phyloP scores from a whole-genome alignment of 2,888 invertebrate genomes.

The Phyto melanocephala region DNA sequence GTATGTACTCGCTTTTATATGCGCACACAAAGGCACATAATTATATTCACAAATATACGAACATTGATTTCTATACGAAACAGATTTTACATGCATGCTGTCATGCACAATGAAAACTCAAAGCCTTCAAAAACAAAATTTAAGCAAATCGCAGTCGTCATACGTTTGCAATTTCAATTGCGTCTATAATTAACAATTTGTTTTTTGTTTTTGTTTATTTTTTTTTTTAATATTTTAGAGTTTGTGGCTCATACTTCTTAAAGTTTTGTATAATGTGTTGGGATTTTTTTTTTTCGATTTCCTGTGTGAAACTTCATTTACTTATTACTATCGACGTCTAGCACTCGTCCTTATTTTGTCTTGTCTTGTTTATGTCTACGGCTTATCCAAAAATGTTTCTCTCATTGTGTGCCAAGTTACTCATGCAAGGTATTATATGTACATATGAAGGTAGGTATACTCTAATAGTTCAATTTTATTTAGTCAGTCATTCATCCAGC shows the following conservation, averaged over 20 bases:
- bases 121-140: slow-evolving; percentile 3
- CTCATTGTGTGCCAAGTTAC: background rate
- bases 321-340: slow-evolving; percentile 59
- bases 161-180: slow-evolving; percentile 48
- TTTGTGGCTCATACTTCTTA: slow-evolving; percentile 1
- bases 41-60: background rate
- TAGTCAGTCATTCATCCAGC: slow-evolving; percentile 8
- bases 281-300: slow-evolving; percentile 22
- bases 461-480: background rate
- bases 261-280: background rate
- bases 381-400: slow-evolving; percentile 7
- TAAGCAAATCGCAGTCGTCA: background rate
- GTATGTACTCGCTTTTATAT: too few relatives aligned
- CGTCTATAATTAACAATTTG: background rate
- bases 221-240: background rate
- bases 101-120: background rate
- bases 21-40: too few relatives aligned
- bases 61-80: background rate
- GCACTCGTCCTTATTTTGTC: slow-evolving; percentile 36
- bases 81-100: background rate
- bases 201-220: too few relatives aligned
- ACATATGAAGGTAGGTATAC: too few relatives aligned
- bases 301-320: slow-evolving; percentile 16
- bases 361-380: slow-evolving; percentile 51
- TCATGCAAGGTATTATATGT: too few relatives aligned